Base-by-base conservation (phyloP, 2,113 vertebrate species). In the Zeus faber region DNA sequence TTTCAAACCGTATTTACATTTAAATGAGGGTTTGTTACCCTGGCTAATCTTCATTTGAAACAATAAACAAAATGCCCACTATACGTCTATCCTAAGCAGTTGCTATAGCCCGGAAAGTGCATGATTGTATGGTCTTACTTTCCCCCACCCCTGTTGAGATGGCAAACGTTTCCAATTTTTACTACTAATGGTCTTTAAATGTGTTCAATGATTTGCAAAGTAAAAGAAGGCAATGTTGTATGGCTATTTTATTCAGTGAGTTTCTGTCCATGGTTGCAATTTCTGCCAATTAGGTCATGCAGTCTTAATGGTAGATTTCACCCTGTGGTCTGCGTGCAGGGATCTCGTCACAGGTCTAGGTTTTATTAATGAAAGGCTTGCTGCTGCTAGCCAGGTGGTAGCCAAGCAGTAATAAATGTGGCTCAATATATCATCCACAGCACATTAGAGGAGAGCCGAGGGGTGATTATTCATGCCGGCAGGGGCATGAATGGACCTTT, bases 381-480 rank as follows among this genome's bases (percentile, higher is more conserved):
- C 79, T 76, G 78, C 77, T 84, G 61, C 70, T 77, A 78, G 81
- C 84, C 78, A 86, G 85, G 83, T 88, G 83, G 80, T 77, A 83
- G 81, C 77, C 5, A 68, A 81, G 74, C 81, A 70, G 81, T 88
- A 87, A 88, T 87, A 89, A 86, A 89, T 84, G 87, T 77, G 83
- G 77, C 65, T 70, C 79, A 71, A 87, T 85, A 84, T 72, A 85
- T 88, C 86, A 89, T 88, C 79, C 43, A 41, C 67, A 76, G 81
- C 78, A 83, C 79, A 80, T 87, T 88, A 83, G 77, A 77, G 72
- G 72, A 71, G 58, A 81, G 80, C 77, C 70, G 66, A 75, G 45
- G 84, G 77, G 79, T 80, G 79, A 87, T 86, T 80, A 89, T 84
- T 90, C 84, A 88, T 84, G 78, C 72, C 72, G 72, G 85, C 78